Base-by-base conservation (phyloP, 2,797 vertebrate genomes). In the Gadopsis marmoratus region DNA sequence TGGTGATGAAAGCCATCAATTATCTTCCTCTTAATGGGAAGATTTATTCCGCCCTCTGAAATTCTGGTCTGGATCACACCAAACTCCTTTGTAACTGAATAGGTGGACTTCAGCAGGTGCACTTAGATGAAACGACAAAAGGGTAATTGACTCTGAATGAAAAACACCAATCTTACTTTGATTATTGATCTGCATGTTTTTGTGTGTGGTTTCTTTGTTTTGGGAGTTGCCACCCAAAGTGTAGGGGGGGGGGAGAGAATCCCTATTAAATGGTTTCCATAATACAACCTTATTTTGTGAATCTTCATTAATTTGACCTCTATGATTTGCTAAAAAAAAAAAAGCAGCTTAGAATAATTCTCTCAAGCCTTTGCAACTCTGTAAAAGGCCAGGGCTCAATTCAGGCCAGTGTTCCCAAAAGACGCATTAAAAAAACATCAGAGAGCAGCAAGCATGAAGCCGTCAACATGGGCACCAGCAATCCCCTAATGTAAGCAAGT, bases 1-100 rank as follows among this genome's bases (percentile, higher is more conserved):
- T 70, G 67, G 74, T 63, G 82, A 87, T 92, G 87, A 93, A 93
- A 94, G 84, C 89, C 87, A 88, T 91, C 91, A 93, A 94, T 93
- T 94, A 93, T 91, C 86, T 68, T 68, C 85, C 82, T 71, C 82
- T 88, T 89, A 87, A 88, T 82, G 79, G 82, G 71, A 71, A 89
- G 75, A 89, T 88, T 85, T 88, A 87, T 87, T 89, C 89, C 81
- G 17, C 90, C 89, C 84, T 74, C 82, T 68, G 58, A 85, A 85
- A 88, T 55, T 43, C 59, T 59, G 79, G 79, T 69, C 79, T 70
- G 82, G 87, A 87, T 92, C 78, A 35, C 74, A 59, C 71, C 59
- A 62, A 87, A 89, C 69, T 84, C 89, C 76, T 85, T 68, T 68
- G 56, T 81, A 83, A 79, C 5, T 64, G 81, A 88, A 69, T 10